A percentile compares a stretch with the other conserved stretches of the same genome.
Conservation (phyloP, 2,888 invertebrate species). For the Lasius platythorax region DNA sequence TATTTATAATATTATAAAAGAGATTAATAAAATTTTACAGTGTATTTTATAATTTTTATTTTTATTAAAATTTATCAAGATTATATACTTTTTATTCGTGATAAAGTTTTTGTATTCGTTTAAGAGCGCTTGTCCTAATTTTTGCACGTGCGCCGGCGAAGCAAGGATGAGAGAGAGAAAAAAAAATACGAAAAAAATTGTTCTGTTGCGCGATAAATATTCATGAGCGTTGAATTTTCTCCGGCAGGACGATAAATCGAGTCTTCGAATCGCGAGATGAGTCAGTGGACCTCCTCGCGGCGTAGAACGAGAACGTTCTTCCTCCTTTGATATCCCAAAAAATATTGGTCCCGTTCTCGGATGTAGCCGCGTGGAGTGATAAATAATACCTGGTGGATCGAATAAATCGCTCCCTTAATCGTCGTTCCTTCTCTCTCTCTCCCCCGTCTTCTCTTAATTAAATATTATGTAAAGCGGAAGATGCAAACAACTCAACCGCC, state of each 20-base stretch:
- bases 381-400: not conserved
- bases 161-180: not conserved
- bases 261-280: conserved; percentile 68
- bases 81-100: not conserved
- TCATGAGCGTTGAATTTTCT: conserved; percentile 68
- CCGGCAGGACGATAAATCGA: conserved; percentile 74
- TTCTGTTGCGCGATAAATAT: conserved; percentile 76
- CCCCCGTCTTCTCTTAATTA: not conserved
- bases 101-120: conserved; percentile 1
- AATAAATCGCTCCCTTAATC: conserved; percentile 38
- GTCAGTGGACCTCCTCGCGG: conserved; percentile 56
- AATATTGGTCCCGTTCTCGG: conserved; percentile 26
- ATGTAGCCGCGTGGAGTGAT: not conserved
- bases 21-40: too few relatives aligned
- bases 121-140: conserved; percentile 30
- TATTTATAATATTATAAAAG: too few relatives aligned
- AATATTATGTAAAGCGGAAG: conserved; percentile 37
- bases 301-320: conserved; percentile 18
- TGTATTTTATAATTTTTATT: too few relatives aligned
- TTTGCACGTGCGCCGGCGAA: conserved; percentile 20
- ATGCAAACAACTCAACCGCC: not conserved
- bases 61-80: too few relatives aligned
- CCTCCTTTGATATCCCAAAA: conserved; percentile 40
- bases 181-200: conserved; percentile 66
- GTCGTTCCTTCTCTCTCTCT: not conserved